Percentiles rank a stretch among this genome's conserved stretches.
Conservation (phyloP, 2,113 vertebrate species). For the Grammomys dolichurus region DNA sequence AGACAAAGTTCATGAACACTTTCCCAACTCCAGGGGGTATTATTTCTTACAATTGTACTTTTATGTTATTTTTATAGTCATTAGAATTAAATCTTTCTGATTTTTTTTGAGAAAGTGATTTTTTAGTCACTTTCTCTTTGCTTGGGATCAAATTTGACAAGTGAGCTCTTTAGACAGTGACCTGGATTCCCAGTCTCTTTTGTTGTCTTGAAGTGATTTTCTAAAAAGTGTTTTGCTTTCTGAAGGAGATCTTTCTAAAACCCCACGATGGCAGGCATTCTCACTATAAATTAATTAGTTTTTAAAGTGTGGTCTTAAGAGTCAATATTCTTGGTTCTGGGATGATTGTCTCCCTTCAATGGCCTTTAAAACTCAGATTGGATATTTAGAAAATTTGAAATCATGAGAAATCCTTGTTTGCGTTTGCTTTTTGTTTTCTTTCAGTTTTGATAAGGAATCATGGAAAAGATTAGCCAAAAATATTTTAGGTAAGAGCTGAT, state of each 20-base stretch:
- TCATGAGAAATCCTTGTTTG: neutral
- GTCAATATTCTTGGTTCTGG: neutral
- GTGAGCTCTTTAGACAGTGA: neutral
- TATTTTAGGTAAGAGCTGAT: neutral
- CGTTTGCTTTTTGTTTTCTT: neutral
- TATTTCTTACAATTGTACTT: neutral
- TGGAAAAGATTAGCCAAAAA: neutral
- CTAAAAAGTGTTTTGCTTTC: neutral
- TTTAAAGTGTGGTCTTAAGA: neutral
- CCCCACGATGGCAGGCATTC: neutral
- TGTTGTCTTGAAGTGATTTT: neutral
- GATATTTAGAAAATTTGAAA: neutral
- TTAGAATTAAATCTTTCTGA: neutral
- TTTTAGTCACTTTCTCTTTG: neutral
- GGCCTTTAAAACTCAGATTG: neutral
- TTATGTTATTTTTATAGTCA: neutral
- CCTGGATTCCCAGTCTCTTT: too few species aligned
- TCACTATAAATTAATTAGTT: neutral
- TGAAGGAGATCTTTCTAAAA: neutral
- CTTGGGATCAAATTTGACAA: neutral
- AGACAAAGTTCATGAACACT: neutral
- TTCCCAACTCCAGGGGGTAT: neutral
- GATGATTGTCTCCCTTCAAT: neutral
- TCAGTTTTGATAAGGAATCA: neutral
- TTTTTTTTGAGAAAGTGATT: too few species aligned